These are phyloP conservation scores for Heterotilapia buettikoferi DNA, from an alignment of 2,113 vertebrate species.

Conservation along the genomic window DNA sequence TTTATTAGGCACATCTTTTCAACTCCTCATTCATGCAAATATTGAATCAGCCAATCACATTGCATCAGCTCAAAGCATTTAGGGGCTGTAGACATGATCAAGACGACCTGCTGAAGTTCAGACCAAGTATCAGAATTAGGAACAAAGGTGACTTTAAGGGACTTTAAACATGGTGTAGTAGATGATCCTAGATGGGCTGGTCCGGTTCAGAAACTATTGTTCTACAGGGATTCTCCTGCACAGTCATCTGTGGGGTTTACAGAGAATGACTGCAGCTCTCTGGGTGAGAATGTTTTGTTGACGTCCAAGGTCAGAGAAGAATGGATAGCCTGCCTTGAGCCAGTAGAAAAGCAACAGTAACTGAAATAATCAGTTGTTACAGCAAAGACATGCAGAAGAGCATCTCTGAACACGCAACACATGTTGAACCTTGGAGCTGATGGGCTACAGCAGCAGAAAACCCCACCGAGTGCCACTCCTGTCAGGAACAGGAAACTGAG, in stretches of 20 bases:
- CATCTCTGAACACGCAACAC: not conserved
- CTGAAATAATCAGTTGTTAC: not conserved
- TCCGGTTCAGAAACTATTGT: no score
- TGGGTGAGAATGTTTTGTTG: not conserved
- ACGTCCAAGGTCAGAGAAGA: not conserved
- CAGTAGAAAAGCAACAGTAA: not conserved
- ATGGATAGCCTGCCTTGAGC: not conserved
- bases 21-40: not conserved
- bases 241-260: not conserved
- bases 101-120: not conserved
- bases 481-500: not conserved
- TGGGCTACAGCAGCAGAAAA: not conserved
- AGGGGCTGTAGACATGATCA: not conserved
- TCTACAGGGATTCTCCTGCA: no score
- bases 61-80: not conserved
- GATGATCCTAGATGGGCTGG: not conserved
- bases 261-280: not conserved
- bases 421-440: not conserved
- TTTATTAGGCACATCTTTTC: not conserved
- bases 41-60: not conserved
- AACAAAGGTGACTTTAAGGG: not conserved
- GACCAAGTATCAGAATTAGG: not conserved
- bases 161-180: not conserved
- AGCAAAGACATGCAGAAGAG: not conserved
- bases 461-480: not conserved